Evolutionary conservation across 2,113 vertebrate species (phyloP), one percentile per base, ranked within the genome.

Genomic region (Salminus brasiliensis): DNA sequence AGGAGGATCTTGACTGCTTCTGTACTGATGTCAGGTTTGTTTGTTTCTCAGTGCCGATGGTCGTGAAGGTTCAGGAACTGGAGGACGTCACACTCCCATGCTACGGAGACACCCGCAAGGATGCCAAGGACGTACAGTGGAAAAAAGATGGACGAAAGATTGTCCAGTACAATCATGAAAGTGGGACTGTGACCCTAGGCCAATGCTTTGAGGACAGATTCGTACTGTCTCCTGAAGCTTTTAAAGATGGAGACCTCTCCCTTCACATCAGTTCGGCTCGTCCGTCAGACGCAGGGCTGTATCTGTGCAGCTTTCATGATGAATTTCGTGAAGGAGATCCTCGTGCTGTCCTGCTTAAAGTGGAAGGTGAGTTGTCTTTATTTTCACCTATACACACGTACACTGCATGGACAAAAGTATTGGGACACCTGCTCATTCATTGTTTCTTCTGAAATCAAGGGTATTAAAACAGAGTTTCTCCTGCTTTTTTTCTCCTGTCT

Each of bases 321-420:
- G 74, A 53, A 66, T 66, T 59, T 15, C 29, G 74, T 7, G 29
- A 52, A 4, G 74, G 74, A 39, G 60, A 66, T 10, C 74, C 74
- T 25, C 30, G 29, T 36, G 74, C 74, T 25, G 60, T 76, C 21
- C 29, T 65, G 6, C 43, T 75, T 11, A 23, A 18, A 5, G 43
- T 75, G 60, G 16, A 76, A 25, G 4, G 74, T 66, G 23, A 52
- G 60, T 65, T 45, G 21, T 9, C 4, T 4, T n/a, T n/a, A n/a
- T n/a, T n/a, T n/a, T n/a, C n/a, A n/a, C n/a, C n/a, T n/a, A n/a
- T n/a, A n/a, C n/a, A n/a, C n/a, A n/a, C n/a, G n/a, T n/a, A n/a
- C n/a, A n/a, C n/a, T n/a, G n/a, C n/a, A n/a, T n/a, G n/a, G n/a
- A n/a, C n/a, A n/a, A n/a, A n/a, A n/a, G n/a, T n/a, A n/a, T n/a